A percentile compares a stretch with the other conserved stretches of the same genome.
Evolutionary conservation across 2,888 invertebrate species (phyloP).

Genomic region (Cheiracanthium punctorium): DNA sequence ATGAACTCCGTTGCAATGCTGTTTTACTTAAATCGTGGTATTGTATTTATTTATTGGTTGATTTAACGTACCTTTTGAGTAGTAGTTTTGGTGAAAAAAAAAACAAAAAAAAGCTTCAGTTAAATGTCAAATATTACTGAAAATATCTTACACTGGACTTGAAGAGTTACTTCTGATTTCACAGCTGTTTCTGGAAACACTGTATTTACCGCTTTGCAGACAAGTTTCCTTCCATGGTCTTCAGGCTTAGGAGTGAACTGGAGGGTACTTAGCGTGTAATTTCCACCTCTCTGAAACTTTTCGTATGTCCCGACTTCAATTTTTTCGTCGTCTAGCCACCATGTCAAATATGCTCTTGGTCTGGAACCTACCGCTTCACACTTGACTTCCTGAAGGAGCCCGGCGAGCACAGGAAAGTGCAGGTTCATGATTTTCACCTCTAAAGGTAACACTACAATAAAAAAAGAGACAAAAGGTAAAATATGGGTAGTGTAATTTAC

Average conservation of each 20-base stretch:
- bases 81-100: too few relatives aligned
- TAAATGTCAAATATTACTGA: too few relatives aligned
- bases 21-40: too few relatives aligned
- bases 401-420: slow-evolving; percentile 56
- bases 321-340: slow-evolving; percentile 80
- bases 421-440: slow-evolving; percentile 21
- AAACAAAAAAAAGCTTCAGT: too few relatives aligned
- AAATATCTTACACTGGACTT: slow-evolving; percentile 73
- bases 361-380: slow-evolving; percentile 80
- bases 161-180: slow-evolving; percentile 71
- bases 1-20: too few relatives aligned
- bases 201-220: slow-evolving; percentile 73
- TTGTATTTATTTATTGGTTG: too few relatives aligned
- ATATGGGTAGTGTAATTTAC: too few relatives aligned
- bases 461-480: too few relatives aligned
- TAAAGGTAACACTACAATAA: slow-evolving; percentile 44
- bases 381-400: slow-evolving; percentile 64
- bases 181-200: slow-evolving; percentile 71
- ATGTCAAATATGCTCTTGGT: slow-evolving; percentile 82
- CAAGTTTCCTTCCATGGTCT: slow-evolving; percentile 72
- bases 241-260: slow-evolving; percentile 71
- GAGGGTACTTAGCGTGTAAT: slow-evolving; percentile 72
- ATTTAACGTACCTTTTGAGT: too few relatives aligned
- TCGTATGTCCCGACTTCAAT: slow-evolving; percentile 54
- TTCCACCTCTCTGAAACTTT: slow-evolving; percentile 66